Evolutionary conservation across 1,140 invertebrate species (phyloP).

Genomic region (Laodelphax striatellus): DNA sequence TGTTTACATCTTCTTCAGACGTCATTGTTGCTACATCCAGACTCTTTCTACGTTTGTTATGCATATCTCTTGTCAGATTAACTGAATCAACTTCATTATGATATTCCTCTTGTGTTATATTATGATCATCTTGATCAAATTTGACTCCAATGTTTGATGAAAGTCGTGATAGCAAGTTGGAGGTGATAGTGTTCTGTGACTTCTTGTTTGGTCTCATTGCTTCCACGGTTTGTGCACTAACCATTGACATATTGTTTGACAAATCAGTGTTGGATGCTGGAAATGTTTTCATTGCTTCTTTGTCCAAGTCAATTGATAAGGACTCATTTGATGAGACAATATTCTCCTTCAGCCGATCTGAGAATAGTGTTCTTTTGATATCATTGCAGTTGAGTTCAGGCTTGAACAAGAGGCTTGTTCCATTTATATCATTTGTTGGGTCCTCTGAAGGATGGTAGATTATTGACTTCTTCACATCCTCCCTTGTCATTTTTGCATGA

Average conservation of each 20-base stretch:
- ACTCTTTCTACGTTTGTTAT: constrained; percentile 4
- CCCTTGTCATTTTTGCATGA: constrained; percentile 69
- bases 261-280: background rate
- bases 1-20: constrained; percentile 26
- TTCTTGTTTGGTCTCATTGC: background rate
- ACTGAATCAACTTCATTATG: background rate
- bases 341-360: constrained; percentile 8
- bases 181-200: background rate
- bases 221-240: background rate
- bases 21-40: constrained; percentile 17
- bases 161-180: background rate
- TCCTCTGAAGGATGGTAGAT: constrained; percentile 78
- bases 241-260: background rate
- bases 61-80: constrained; percentile 1
- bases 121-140: too few species aligned
- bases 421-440: constrained; percentile 46
- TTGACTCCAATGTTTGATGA: background rate
- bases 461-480: constrained; percentile 75
- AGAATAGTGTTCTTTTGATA: constrained; percentile 18
- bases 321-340: background rate
- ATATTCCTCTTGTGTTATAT: background rate
- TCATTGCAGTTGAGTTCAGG: constrained; percentile 6
- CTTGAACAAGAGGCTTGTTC: background rate
- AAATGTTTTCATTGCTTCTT: background rate
- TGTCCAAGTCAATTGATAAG: background rate